Percentiles rank a stretch among this genome's conserved stretches.
These are phyloP conservation scores for Xiphophorus hellerii DNA, from an alignment of 2,113 vertebrate species.

Conservation along the genomic window DNA sequence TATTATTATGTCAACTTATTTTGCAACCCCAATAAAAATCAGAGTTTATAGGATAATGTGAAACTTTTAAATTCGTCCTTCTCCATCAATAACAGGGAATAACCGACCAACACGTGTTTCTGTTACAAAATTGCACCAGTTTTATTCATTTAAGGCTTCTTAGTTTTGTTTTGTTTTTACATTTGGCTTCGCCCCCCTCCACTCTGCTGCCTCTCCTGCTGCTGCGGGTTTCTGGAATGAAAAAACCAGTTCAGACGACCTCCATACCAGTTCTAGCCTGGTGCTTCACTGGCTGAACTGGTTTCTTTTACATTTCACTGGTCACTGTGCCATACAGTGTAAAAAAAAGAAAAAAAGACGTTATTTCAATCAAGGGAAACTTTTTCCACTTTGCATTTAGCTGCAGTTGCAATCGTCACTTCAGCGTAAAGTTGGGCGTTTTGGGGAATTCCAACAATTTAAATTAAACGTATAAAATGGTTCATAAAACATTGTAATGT, in stretches of 20 bases:
- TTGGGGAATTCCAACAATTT: background rate
- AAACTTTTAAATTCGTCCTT: background rate
- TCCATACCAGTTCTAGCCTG: conserved; percentile 14
- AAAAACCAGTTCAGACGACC: conserved; percentile 50
- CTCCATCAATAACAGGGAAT: conserved; percentile 12
- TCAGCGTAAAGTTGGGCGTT: background rate
- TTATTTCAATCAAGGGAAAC: conserved; percentile 33
- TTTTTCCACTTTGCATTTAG: conserved; percentile 29
- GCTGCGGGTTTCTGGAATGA: conserved; percentile 51
- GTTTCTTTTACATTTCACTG: conserved; percentile 68
- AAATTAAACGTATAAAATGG: background rate
- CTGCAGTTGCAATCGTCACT: conserved; percentile 40
- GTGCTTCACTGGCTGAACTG: conserved; percentile 35
- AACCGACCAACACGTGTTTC: conserved; percentile 37
- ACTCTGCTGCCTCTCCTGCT: background rate
- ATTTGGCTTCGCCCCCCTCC: conserved; percentile 61
- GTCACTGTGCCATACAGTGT: conserved; percentile 61
- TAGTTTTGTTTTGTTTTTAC: conserved; percentile 70
- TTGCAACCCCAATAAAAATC: too few species aligned
- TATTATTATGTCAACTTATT: too few species aligned
- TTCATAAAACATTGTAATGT: conserved; percentile 13
- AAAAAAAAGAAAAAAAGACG: conserved; percentile 41
- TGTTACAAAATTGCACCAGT: conserved; percentile 78
- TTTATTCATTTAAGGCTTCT: conserved; percentile 80
- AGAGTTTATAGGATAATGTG: too few species aligned